Percentiles rank a stretch among this genome's conserved stretches.
Evolutionary conservation across 2,888 invertebrate species (phyloP).

Genomic region (Monochamus alternatus): DNA sequence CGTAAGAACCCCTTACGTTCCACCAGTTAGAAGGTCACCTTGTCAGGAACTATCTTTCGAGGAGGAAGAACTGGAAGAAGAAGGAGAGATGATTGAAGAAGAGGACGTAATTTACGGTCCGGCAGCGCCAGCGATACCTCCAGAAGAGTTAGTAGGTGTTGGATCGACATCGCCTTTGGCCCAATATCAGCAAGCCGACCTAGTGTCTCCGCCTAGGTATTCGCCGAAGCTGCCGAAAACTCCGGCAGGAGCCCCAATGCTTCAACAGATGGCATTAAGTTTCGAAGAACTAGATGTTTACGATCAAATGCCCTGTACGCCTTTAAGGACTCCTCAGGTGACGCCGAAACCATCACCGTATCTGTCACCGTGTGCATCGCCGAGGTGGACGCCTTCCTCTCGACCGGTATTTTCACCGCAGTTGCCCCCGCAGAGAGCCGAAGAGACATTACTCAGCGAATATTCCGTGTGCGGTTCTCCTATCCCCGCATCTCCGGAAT

Average conservation of each 20-base stretch:
- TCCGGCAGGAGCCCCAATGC: not conserved
- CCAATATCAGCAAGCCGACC: not conserved
- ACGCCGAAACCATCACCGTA: conserved; percentile 21
- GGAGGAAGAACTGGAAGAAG: conserved; percentile 6
- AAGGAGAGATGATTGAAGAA: not conserved
- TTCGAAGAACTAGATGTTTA: not conserved
- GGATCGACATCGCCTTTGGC: conserved; percentile 13
- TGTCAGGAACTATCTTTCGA: not conserved
- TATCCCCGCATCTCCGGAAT: conserved; percentile 3
- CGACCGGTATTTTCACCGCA: conserved; percentile 1
- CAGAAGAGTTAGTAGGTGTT: conserved; percentile 1
- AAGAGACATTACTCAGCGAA: conserved; percentile 2
- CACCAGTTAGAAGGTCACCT: not conserved
- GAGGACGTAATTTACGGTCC: conserved; percentile 1
- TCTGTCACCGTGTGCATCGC: not conserved
- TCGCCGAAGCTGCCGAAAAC: not conserved
- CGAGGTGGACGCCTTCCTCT: not conserved
- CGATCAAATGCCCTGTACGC: not conserved
- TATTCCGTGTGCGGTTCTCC: not conserved
- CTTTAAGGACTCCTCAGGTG: not conserved
- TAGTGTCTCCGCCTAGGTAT: not conserved
- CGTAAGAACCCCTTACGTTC: conserved; percentile 1
- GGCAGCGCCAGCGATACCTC: not conserved
- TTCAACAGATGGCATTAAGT: not conserved
- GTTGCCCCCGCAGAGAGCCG: not conserved